Evolutionary conservation across 64 coral and sea anemone genomes (phyloP).

Genomic region (Cladopsammia gracilis): DNA sequence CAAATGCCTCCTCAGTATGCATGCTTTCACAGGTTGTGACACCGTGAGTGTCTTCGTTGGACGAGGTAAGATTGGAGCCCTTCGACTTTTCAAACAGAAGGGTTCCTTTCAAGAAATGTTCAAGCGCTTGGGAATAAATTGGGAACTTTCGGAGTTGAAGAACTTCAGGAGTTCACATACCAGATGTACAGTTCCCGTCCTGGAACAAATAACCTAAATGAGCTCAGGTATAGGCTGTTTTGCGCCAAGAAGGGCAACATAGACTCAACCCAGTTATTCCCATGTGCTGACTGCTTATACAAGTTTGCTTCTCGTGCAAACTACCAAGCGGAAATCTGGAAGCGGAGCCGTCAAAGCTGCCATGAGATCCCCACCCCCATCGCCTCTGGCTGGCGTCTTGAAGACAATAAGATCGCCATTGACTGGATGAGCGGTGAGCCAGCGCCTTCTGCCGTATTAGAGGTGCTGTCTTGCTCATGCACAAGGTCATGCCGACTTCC

Average conservation of each 20-base stretch:
- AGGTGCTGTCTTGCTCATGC: slow-evolving; percentile 68
- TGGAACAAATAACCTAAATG: slow-evolving; percentile 55
- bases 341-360: slow-evolving; percentile 43
- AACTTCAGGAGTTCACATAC: slow-evolving; percentile 77
- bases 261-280: slow-evolving; percentile 54
- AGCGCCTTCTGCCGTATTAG: slow-evolving; percentile 52
- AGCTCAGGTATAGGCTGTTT: slow-evolving; percentile 32
- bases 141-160: slow-evolving; percentile 45
- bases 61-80: slow-evolving; percentile 50
- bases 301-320: slow-evolving; percentile 52
- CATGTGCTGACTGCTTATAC: slow-evolving; percentile 7
- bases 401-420: slow-evolving; percentile 29
- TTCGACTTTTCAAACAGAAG: not conserved
- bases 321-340: slow-evolving; percentile 65
- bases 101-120: slow-evolving; percentile 46
- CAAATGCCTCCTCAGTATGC: slow-evolving; percentile 41
- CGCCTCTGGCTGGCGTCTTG: slow-evolving; percentile 66
- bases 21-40: slow-evolving; percentile 67
- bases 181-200: slow-evolving; percentile 28
- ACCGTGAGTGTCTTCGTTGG: slow-evolving; percentile 65
- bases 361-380: slow-evolving; percentile 52
- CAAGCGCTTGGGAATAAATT: slow-evolving; percentile 35
- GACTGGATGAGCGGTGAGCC: slow-evolving; percentile 71
- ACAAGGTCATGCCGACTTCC: slow-evolving; percentile 49
- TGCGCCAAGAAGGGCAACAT: slow-evolving; percentile 23